Conservation (phyloP, 2,113 vertebrate species). For the Corydoras sp. region DNA sequence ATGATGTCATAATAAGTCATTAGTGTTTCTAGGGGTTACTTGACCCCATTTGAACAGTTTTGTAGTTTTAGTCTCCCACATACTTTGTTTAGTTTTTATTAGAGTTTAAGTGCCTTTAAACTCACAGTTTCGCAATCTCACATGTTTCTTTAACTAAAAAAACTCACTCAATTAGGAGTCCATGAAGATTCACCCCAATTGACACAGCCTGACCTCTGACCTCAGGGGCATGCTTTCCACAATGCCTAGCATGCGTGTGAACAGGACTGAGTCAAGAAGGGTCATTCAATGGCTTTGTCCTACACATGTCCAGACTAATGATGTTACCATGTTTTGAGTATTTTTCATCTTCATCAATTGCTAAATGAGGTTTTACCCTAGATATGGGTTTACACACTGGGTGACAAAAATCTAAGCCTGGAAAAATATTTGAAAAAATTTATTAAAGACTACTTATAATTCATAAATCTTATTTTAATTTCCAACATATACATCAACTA, state of each 20-base stretch:
- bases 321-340: constrained; percentile 4
- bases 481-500: too few relatives aligned
- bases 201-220: constrained; percentile 42
- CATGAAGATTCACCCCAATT: constrained; percentile 54
- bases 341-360: constrained; percentile 61
- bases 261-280: constrained; percentile 37
- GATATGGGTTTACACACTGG: constrained; percentile 41
- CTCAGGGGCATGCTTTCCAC: constrained; percentile 45
- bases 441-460: too few relatives aligned
- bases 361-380: too few relatives aligned
- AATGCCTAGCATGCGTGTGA: constrained; percentile 45
- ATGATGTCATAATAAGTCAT: too few relatives aligned
- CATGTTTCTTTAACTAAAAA: constrained; percentile 47
- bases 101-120: too few relatives aligned
- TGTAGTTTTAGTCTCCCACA: constrained; percentile 13
- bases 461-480: too few relatives aligned
- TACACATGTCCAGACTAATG: constrained; percentile 52
- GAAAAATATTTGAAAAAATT: too few relatives aligned
- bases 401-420: constrained; percentile 24
- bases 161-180: constrained; percentile 62
- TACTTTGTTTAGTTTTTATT: neutral
- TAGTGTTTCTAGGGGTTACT: too few relatives aligned
- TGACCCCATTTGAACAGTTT: too few relatives aligned
- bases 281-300: constrained; percentile 54
- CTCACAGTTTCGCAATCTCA: constrained; percentile 40